Conservation (phyloP, 1,140 invertebrate genomes). For the Venustaconcha ellipsiformis region DNA sequence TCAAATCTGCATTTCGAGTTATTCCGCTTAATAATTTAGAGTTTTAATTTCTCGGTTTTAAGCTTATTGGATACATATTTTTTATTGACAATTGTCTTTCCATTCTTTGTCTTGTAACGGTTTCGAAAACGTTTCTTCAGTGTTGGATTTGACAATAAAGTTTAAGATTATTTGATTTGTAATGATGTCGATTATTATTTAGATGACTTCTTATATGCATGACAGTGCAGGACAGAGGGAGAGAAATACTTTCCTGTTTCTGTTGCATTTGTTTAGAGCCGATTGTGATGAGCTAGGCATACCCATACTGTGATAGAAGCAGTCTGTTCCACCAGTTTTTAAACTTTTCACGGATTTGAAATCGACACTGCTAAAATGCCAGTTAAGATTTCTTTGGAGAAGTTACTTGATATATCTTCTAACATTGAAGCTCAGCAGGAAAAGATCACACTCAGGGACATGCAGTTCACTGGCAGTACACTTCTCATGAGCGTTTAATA, state of each 20-base stretch:
- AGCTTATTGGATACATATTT: too few relatives aligned
- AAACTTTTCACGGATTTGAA: conserved; percentile 10
- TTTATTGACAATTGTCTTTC: too few relatives aligned
- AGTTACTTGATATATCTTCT: background rate
- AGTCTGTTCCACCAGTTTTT: background rate
- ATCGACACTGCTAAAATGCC: background rate
- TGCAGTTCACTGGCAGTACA: conserved; percentile 4
- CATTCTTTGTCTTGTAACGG: too few relatives aligned
- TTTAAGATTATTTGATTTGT: background rate
- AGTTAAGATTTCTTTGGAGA: conserved; percentile 8
- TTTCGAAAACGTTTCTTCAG: background rate
- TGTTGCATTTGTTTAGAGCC: conserved; percentile 2
- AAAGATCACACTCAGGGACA: background rate
- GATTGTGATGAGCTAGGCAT: conserved; percentile 5
- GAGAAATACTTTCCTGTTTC: background rate
- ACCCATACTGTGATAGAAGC: conserved; percentile 3
- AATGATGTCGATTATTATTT: conserved; percentile 19
- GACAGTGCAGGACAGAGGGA: background rate
- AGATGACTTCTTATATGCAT: conserved; percentile 27
- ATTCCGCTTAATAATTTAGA: too few relatives aligned
- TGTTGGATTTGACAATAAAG: conserved; percentile 8
- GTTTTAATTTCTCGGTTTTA: too few relatives aligned
- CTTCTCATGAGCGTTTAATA: conserved; percentile 13
- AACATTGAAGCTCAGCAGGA: background rate
- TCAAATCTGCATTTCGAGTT: too few relatives aligned